Conservation (phyloP, 1,140 invertebrate genomes). For the Aphidius ervi region DNA sequence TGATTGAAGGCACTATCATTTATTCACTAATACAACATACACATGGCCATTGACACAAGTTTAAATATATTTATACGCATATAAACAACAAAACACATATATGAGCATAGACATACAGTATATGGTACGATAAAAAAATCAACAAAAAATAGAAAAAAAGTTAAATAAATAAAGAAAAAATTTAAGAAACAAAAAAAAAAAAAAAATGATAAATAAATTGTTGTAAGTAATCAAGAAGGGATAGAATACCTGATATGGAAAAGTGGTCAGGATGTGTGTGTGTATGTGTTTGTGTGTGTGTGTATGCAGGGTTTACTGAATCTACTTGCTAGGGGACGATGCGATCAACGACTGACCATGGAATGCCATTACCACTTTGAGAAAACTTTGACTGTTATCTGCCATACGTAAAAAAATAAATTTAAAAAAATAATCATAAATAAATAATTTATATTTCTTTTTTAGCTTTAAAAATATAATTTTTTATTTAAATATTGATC, state of each 20-base stretch:
- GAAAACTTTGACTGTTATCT: no score
- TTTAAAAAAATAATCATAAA: no score
- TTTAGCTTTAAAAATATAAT: no score
- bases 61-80: constrained; percentile 19
- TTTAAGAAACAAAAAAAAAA: no score
- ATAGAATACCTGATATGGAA: constrained; percentile 39
- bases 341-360: constrained; percentile 22
- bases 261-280: constrained; percentile 47
- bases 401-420: no score
- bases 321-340: constrained; percentile 7
- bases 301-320: neutral
- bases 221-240: constrained; percentile 40
- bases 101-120: neutral
- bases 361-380: constrained; percentile 43
- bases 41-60: constrained; percentile 21
- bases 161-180: no score
- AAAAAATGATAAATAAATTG: no score
- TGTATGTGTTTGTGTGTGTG: constrained; percentile 38
- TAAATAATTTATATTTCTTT: no score
- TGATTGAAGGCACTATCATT: no score
- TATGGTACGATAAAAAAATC: constrained; percentile 6
- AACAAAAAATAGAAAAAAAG: constrained; percentile 39
- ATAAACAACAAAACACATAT: neutral
- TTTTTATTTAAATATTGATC: no score
- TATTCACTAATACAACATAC: constrained; percentile 17